phyloP scores from a whole-genome alignment of 2,888 invertebrate species.

The Drosophila merina region DNA sequence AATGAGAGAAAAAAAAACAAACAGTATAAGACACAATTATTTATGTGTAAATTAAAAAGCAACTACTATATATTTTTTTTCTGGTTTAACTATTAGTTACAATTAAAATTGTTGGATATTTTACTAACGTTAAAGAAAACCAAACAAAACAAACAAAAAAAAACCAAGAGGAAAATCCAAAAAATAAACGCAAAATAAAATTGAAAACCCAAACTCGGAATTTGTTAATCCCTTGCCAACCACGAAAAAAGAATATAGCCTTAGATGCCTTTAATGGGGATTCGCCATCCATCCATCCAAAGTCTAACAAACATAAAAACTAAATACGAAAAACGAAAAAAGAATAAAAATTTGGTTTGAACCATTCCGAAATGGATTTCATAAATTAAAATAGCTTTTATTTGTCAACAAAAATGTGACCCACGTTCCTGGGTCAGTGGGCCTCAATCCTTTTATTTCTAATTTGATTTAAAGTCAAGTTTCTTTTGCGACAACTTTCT shows the following conservation, averaged over 20 bases:
- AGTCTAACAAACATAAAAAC: neutral
- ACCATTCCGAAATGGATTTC: conserved; percentile 2
- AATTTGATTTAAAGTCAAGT: conserved; percentile 22
- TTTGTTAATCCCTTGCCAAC: conserved; percentile 5
- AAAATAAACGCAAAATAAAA: conserved; percentile 45
- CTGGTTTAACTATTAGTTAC: conserved; percentile 78
- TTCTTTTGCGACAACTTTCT: conserved; percentile 50
- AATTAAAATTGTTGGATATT: conserved; percentile 79
- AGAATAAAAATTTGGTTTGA: neutral
- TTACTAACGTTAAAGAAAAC: conserved; percentile 76
- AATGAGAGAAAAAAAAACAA: conserved; percentile 34
- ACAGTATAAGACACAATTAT: conserved; percentile 66
- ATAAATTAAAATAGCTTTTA: neutral
- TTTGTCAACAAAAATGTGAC: conserved; percentile 27
- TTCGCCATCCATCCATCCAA: neutral
- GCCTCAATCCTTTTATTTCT: conserved; percentile 3
- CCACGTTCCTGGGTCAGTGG: neutral
- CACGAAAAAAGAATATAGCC: neutral
- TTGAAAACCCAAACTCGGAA: conserved; percentile 17
- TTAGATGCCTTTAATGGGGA: conserved; percentile 1
- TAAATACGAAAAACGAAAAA: neutral
- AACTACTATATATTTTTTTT: conserved; percentile 69
- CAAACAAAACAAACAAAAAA: conserved; percentile 36
- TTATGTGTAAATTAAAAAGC: conserved; percentile 61
- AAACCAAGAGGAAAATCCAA: conserved; percentile 28